These are phyloP conservation scores for Microhierax caerulescens DNA, from an alignment of 2,797 vertebrate species.

Conservation along the genomic window DNA sequence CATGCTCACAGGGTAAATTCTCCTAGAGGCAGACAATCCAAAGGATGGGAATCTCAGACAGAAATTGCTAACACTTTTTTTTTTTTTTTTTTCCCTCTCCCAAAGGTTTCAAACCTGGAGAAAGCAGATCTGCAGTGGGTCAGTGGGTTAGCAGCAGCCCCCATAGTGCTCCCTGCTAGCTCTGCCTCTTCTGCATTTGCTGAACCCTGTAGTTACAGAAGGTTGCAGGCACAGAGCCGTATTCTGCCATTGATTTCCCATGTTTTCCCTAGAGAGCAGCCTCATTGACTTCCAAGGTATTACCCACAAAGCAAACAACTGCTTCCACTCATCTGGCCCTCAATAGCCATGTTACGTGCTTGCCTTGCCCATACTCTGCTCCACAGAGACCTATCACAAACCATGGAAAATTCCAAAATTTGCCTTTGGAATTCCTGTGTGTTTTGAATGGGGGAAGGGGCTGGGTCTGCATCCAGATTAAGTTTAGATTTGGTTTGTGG, in stretches of 20 bases:
- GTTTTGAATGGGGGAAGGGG: not conserved
- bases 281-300: not conserved
- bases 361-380: not conserved
- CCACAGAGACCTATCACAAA: conserved; percentile 28
- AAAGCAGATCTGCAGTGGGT: not conserved
- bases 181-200: not conserved
- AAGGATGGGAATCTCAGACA: not conserved
- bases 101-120: not conserved
- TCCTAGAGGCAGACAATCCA: not conserved
- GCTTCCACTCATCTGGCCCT: not conserved
- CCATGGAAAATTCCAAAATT: conserved; percentile 62
- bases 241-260: not conserved
- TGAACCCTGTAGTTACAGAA: not conserved
- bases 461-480: not conserved
- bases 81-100: not conserved
- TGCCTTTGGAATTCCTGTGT: not conserved
- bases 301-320: conserved; percentile 20
- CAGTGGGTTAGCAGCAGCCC: not conserved
- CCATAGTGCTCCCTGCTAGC: not conserved
- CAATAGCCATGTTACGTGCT: not conserved
- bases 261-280: conserved; percentile 1
- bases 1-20: not conserved
- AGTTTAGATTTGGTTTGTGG: conserved; percentile 57
- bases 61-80: not conserved
- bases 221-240: not conserved